Evolutionary conservation across 2,797 vertebrate genomes (phyloP), one percentile per base, ranked within the genome.

Genomic region (Sebastes miniatus): DNA sequence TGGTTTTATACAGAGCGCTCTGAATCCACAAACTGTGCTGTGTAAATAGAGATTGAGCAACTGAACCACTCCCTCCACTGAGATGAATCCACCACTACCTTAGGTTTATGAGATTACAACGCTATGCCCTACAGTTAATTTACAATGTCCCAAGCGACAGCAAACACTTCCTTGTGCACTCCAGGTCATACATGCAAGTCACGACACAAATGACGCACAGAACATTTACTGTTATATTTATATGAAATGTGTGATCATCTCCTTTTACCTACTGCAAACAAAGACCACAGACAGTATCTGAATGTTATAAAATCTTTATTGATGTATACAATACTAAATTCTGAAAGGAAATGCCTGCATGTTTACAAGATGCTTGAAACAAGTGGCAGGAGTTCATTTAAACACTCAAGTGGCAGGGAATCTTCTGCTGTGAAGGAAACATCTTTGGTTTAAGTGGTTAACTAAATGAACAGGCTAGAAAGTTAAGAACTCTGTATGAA

Each of bases 221-320:
- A 56, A 20, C 7, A 67, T 11, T 4, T 34, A 54, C 13, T 50
- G 27, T 76, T 16, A 47, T 12, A 62, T 20, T 9, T 9, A 34
- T 61, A 34, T 4, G n/a, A 47, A 57, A 39, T 12, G 14, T 22
- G 5, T 10, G 25, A 54, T 71, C 5, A 0, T 8, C 6, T 27
- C 4, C 3, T 62, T 43, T 58, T 9, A 47, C 14, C 12, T 24
- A 36, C 10, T 8, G 4, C 29, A 84, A 80, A 83, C 10, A 67
- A 67, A 85, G 34, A 58, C 29, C 16, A 68, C 47, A 82, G 68
- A 61, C 36, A 52, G 16, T 2, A 57, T 8, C 7, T 66, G 14
- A 62, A 71, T 73, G 74, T 85, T 89, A 88, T 79, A 90, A 90
- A 89, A 79, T 83, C 82, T 95, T 95, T 94, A 95, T 94, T 94